Evolutionary conservation across 2,888 invertebrate genomes (phyloP), one percentile per base, ranked within the genome.

Genomic region (Drosophila pegasa): DNA sequence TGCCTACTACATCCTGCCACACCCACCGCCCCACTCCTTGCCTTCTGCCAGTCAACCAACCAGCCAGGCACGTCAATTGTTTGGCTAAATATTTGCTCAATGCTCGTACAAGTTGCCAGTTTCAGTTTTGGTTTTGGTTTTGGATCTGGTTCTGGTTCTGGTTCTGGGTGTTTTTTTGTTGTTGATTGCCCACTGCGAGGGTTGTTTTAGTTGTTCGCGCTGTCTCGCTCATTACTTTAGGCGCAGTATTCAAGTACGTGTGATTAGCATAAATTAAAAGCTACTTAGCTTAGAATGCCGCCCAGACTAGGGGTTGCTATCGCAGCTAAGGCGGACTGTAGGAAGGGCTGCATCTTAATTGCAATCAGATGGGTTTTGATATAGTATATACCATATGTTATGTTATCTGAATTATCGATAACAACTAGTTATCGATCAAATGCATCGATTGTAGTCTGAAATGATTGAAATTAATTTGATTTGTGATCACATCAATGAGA

Each of bases 61-160:
- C 87, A 81, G 72, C 78, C 70, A 75, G 84, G 65, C 84, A 83
- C 82, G 83, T 84, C 85, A 87, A 85, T 83, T 85, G 87, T 87
- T 85, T 85, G 80, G 72, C 74, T 70, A 85, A 85, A 85, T 85
- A 87, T 85, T 85, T 87, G 70, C 85, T 68, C 54, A 82, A 75
- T 82, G 70, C 81, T 82, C 86, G 77, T 75, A 81, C 82, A 80
- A 87, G 83, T 82, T 82, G 81, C 87, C 85, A 84, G 87, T 84
- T 86, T 76, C 79, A 77, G 75, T 80, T 83, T 69, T 72, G 60
- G 22, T 60, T 55, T 45, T 29, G 18, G 14, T 33, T 45, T 48
- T 47, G 22, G n/a, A n/a, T n/a, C n/a, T n/a, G n/a, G n/a, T n/a
- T n/a, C n/a, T n/a, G 41, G 20, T 2, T 37, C 25, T 40, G 10